Base-by-base conservation (phyloP, 2,888 invertebrate genomes). In the Rugalucina vietnamica region DNA sequence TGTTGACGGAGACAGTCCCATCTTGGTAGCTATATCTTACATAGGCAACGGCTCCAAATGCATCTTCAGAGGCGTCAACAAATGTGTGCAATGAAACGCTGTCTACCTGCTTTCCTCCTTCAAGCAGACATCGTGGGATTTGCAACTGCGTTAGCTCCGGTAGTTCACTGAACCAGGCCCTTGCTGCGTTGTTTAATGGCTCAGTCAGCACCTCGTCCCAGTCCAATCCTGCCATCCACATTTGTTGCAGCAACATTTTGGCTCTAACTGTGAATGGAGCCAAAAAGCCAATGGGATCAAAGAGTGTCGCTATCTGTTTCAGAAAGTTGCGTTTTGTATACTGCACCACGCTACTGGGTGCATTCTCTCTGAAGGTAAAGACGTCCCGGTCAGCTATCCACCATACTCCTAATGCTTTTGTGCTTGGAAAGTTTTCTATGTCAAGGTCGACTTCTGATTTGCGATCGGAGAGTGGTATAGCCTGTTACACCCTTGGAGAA, bases 301-400 rank as follows among this genome's bases (percentile, higher is more conserved):
- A 81, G 14, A 84, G 32, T n/a, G 74, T 60, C 12, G 86, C 60
- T 0, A 87, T 57, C 27, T 43, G 75, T 34, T 27, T 76, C 18
- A 79, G 29, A 32, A 74, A 36, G 21, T 84, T 81, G 27, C 92
- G 36, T 65, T 92, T 92, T 0, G 92, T 92, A 14, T 60, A 60
- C 21, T 57, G 36, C n/a, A 73, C n/a, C 18, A 72, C 29, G 2
- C 37, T 57, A 39, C 43, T n/a, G 1, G 70, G 34, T 49, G 70
- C 70, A 21, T 74, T 80, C 1, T 39, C 43, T 27, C 50, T 50
- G 43, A 80, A 85, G 1, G 74, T 27, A n/a, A 49, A 49, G 14
- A n/a, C n/a, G n/a, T n/a, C n/a, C n/a, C n/a, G n/a, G n/a, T n/a
- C n/a, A n/a, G n/a, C n/a, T n/a, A n/a, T n/a, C n/a, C n/a, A n/a